Base-by-base conservation (phyloP, 1,140 invertebrate genomes). In the Ladona fulva region DNA sequence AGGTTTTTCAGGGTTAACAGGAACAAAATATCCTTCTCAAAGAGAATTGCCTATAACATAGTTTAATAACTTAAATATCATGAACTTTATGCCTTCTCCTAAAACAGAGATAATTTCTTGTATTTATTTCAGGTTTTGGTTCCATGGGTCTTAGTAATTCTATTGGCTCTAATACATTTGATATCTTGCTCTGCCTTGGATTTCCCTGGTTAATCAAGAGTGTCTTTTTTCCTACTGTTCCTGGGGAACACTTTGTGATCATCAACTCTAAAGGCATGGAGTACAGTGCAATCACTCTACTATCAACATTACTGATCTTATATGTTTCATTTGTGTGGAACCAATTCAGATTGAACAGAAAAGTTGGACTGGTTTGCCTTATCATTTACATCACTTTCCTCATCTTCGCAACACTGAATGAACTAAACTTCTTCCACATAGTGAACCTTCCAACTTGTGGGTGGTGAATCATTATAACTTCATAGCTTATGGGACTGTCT, bases 101-200 rank as follows among this genome's bases (percentile, higher is more conserved):
- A 19, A 66, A 5, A 74, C 24, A 5, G 66, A n/a, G 24, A 5
- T 1, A 74, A 5, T 22, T 7, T 22, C 5, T 75, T 75, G 16
- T 25, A n/a, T 75, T 10, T 10, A 19, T 86, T 87, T 0, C 83
- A 95, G 94, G 93, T 80, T 90, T 94, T 81, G 93, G 90, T 22
- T 90, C 92, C 37, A 95, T 96, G 88, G 94, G 93, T 0, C 92
- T 96, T 74, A 94, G 93, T 10, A 95, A 95, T 81, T 91, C 93
- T 0, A 82, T 96, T 8, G 94, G 94, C 0, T 93, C 93, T 0
- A 96, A 95, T 81, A 94, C 93, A 0, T 86, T 96, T 81, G 94
- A 95, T 78, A 94, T 95, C 77, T 82, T 95, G 0, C 86, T 95
- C n/a, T 95, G 93, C n/a, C 84, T 96, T 14, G 93, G 93, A 1